phyloP scores from a whole-genome alignment of 2,113 vertebrate genomes.

The Hydropotes inermis region DNA sequence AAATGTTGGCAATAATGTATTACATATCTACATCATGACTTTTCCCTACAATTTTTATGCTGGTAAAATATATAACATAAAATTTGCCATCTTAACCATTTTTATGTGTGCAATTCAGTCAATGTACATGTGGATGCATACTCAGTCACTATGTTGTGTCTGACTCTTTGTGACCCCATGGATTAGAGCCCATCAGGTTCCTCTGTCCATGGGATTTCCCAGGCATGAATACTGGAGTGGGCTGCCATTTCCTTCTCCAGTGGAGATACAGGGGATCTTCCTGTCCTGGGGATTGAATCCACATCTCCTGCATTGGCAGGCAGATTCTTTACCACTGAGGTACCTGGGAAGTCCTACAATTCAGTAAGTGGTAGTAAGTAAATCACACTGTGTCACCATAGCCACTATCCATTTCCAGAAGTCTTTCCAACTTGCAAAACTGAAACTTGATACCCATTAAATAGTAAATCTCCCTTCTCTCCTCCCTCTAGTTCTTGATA shows the following conservation, averaged over 20 bases:
- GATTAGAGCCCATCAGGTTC: not conserved
- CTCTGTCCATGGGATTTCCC: not conserved
- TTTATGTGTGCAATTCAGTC: not conserved
- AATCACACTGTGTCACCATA: not conserved
- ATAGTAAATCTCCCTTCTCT: not conserved
- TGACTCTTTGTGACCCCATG: not conserved
- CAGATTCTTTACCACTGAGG: not conserved
- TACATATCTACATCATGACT: not conserved
- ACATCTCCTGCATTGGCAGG: not conserved
- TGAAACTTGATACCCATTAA: not conserved
- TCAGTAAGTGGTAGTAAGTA: not conserved
- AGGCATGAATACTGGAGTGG: not conserved
- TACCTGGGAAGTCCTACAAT: not conserved
- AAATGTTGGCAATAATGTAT: not conserved
- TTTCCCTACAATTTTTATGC: not conserved
- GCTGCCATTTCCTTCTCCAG: not conserved
- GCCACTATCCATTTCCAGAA: not conserved
- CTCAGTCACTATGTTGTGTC: not conserved
- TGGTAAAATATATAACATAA: not conserved
- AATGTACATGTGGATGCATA: not conserved
- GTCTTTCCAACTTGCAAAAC: not conserved
- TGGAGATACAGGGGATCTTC: not conserved
- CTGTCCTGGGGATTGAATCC: rapidly evolving
- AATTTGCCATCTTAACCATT: not conserved
- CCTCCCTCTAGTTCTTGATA: not conserved